phyloP scores from a whole-genome alignment of 2,888 invertebrate genomes.

The Netelia melanura region DNA sequence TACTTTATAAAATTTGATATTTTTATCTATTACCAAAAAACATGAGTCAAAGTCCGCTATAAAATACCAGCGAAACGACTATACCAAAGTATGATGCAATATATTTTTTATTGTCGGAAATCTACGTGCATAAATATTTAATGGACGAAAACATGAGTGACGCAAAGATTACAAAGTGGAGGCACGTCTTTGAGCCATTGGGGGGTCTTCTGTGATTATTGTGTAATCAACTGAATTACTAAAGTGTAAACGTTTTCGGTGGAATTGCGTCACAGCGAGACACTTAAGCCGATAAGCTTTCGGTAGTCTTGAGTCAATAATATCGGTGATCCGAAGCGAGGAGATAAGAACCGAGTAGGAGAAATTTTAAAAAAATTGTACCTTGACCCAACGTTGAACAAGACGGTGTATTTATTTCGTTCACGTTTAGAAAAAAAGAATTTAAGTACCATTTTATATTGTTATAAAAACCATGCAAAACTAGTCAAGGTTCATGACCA shows the following conservation, averaged over 20 bases:
- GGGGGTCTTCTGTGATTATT: not conserved
- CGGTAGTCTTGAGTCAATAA: not conserved
- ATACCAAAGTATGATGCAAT: not conserved
- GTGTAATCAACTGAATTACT: conserved; percentile 26
- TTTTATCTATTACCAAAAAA: too few relatives aligned
- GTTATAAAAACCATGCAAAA: not conserved
- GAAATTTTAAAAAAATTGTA: not conserved
- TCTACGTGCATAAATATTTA: conserved; percentile 17
- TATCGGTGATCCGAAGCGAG: not conserved
- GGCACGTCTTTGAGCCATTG: conserved; percentile 45
- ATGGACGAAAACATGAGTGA: conserved; percentile 22
- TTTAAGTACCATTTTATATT: not conserved
- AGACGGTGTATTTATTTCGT: not conserved
- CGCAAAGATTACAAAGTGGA: conserved; percentile 37
- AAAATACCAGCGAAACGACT: too few relatives aligned
- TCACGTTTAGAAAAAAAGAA: not conserved
- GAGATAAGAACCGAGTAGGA: not conserved
- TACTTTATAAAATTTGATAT: too few relatives aligned
- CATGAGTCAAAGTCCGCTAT: too few relatives aligned
- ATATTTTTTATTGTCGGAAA: not conserved
- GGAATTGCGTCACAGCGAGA: conserved; percentile 30
- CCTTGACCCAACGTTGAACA: not conserved
- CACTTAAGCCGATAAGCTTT: conserved; percentile 14
- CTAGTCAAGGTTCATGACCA: conserved; percentile 23
- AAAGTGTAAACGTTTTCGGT: conserved; percentile 29